phyloP scores from a whole-genome alignment of 2,888 invertebrate species.

The Catocala nupta region DNA sequence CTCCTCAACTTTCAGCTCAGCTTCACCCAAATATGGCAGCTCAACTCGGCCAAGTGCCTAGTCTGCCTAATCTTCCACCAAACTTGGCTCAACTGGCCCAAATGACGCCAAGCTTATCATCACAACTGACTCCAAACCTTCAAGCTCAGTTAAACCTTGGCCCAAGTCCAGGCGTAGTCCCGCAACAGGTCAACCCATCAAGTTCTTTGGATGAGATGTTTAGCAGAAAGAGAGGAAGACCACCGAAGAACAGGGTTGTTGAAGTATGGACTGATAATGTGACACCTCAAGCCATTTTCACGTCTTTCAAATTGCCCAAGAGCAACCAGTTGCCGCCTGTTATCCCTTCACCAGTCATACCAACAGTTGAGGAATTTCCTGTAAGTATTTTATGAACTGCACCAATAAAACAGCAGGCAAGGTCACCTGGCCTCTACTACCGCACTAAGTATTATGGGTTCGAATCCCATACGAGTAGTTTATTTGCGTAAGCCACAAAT shows the following conservation, averaged over 20 bases:
- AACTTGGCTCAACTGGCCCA: constrained; percentile 82
- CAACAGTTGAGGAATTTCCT: constrained; percentile 82
- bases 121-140: constrained; percentile 78
- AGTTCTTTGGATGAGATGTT: constrained; percentile 96
- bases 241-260: constrained; percentile 98
- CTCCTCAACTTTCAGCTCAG: constrained; percentile 80
- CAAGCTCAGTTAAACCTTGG: constrained; percentile 80
- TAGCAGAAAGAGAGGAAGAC: constrained; percentile 96
- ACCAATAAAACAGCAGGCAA: too few relatives aligned
- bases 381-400: constrained; percentile 62
- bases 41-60: constrained; percentile 80
- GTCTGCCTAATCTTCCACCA: constrained; percentile 75
- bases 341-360: constrained; percentile 75
- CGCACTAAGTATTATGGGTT: too few relatives aligned
- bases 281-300: constrained; percentile 96
- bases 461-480: too few relatives aligned
- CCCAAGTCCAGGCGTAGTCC: constrained; percentile 71
- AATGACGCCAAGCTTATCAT: constrained; percentile 80
- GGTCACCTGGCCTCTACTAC: too few relatives aligned
- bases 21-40: constrained; percentile 84
- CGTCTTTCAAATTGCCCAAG: constrained; percentile 97
- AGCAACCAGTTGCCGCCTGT: constrained; percentile 80
- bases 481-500: too few relatives aligned
- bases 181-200: constrained; percentile 83
- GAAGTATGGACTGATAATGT: constrained; percentile 96